These are phyloP conservation scores for Cynoglossus semilaevis DNA, from an alignment of 2,113 vertebrate species.

Conservation along the genomic window DNA sequence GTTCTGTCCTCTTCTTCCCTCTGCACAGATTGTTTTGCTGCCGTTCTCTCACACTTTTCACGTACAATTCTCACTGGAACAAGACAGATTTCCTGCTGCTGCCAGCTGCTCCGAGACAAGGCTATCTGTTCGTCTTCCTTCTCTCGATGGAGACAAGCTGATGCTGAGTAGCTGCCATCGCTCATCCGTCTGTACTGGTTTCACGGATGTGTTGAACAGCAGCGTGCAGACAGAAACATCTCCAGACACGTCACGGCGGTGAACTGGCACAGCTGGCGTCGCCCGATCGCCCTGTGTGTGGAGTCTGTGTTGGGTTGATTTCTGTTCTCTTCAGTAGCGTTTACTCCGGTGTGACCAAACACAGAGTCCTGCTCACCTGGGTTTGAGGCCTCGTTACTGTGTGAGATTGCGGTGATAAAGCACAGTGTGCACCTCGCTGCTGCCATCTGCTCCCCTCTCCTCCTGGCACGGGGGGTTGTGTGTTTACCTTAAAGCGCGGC, in stretches of 20 bases:
- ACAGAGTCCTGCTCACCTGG: conserved; percentile 7
- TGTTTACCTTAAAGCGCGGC: conserved; percentile 49
- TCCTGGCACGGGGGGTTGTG: conserved; percentile 38
- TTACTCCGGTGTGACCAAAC: too few relatives aligned
- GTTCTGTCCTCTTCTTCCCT: conserved; percentile 20
- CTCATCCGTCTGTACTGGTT: conserved; percentile 25
- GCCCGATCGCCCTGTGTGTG: conserved; percentile 13
- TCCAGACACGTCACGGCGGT: conserved; percentile 11
- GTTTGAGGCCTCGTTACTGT: conserved; percentile 38
- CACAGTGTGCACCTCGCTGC: conserved; percentile 45
- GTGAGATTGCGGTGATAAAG: conserved; percentile 41
- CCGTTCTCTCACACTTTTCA: conserved; percentile 7
- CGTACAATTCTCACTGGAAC: conserved; percentile 27
- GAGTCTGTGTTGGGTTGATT: conserved; percentile 24
- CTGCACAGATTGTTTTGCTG: conserved; percentile 25
- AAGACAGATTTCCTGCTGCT: conserved; percentile 30
- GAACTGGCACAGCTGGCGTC: conserved; percentile 8
- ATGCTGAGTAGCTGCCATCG: conserved; percentile 24
- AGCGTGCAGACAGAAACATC: conserved; percentile 20
- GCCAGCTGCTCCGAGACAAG: conserved; percentile 34
- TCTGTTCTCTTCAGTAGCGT: conserved; percentile 20
- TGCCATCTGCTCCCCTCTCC: conserved; percentile 61
- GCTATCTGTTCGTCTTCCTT: conserved; percentile 32
- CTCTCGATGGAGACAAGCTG: conserved; percentile 17
- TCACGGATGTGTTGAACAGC: conserved; percentile 27